These are phyloP conservation scores for Hyles euphorbiae DNA, from an alignment of 1,140 invertebrate genomes.

Conservation along the genomic window DNA sequence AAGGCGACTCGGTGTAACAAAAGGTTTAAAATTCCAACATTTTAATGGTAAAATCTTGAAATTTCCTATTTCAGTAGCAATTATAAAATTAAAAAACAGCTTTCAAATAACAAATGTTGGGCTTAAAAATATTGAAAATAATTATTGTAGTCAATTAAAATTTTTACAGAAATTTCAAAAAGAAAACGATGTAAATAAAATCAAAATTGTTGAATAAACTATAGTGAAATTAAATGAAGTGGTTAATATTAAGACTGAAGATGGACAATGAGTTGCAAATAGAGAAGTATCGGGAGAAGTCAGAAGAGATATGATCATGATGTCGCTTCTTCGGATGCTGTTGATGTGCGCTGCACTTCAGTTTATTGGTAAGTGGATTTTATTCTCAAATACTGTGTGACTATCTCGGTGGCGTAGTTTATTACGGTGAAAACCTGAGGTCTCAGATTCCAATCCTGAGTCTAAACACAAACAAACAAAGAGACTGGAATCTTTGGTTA, in stretches of 20 bases:
- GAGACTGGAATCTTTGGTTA: no score
- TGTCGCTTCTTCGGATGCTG: background rate
- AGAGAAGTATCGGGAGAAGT: constrained; percentile 2
- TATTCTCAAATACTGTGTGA: background rate
- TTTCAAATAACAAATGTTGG: no score
- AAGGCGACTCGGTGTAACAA: no score
- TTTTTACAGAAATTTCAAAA: no score
- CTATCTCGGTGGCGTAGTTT: no score
- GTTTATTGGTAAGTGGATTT: constrained; percentile 4
- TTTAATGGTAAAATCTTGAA: no score
- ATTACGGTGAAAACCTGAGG: no score
- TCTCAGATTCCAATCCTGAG: no score
- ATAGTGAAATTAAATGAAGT: constrained; percentile 2
- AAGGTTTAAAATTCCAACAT: no score
- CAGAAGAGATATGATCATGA: constrained; percentile 4
- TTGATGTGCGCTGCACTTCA: background rate
- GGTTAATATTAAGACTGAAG: constrained; percentile 1
- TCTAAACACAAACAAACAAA: no score
- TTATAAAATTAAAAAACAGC: no score
- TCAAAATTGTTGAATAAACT: background rate
- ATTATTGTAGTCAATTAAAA: background rate
- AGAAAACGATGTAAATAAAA: background rate
- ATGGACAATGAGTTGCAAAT: constrained; percentile 6
- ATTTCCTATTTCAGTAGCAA: no score
- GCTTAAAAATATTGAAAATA: background rate